A percentile compares a stretch with the other conserved stretches of the same genome.
Evolutionary conservation across 1,140 invertebrate species (phyloP).

Genomic region (Drosophila malerkotliana): DNA sequence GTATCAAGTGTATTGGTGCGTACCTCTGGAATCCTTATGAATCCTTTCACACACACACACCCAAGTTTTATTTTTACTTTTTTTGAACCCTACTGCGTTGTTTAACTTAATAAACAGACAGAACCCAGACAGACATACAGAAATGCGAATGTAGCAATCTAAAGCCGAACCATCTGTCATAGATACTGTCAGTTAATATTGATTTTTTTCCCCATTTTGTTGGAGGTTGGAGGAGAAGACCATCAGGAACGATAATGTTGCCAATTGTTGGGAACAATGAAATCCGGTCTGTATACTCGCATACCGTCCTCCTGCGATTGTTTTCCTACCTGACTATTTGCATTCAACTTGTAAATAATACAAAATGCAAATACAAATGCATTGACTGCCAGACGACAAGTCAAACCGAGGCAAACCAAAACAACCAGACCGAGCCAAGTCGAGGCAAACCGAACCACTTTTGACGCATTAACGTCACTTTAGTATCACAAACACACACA

Average conservation of each 20-base stretch:
- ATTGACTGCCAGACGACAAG: constrained; percentile 52
- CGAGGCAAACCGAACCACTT: constrained; percentile 70
- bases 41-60: constrained; percentile 62
- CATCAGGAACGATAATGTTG: constrained; percentile 45
- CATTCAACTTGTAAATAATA: constrained; percentile 76
- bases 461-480: constrained; percentile 79
- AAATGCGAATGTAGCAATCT: constrained; percentile 27
- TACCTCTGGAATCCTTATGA: constrained; percentile 77
- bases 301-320: constrained; percentile 19
- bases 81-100: constrained; percentile 56
- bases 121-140: constrained; percentile 28
- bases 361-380: constrained; percentile 70
- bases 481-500: constrained; percentile 40
- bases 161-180: constrained; percentile 74
- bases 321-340: constrained; percentile 71
- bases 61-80: constrained; percentile 22
- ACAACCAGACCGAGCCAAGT: constrained; percentile 40
- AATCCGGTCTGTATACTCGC: constrained; percentile 34
- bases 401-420: constrained; percentile 33
- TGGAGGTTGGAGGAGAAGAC: neutral
- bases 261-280: constrained; percentile 64
- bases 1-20: constrained; percentile 46
- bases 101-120: constrained; percentile 74
- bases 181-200: constrained; percentile 74
- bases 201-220: constrained; percentile 28